Evolutionary conservation across 2,113 vertebrate genomes (phyloP).

Genomic region (Pelmatolapia mariae): DNA sequence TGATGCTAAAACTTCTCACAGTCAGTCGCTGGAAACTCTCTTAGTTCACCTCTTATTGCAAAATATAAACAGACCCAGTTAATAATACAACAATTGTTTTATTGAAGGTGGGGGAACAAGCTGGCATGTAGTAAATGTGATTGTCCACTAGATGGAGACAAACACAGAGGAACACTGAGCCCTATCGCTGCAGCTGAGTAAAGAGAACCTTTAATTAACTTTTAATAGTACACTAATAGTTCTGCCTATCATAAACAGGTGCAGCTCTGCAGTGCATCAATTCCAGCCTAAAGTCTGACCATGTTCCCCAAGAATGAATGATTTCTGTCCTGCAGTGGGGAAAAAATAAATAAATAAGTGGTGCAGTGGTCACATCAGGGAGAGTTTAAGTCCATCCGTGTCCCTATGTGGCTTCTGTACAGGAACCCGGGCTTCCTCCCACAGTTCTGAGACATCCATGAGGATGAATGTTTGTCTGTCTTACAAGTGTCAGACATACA

Average conservation of each 20-base stretch:
- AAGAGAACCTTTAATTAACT: background rate
- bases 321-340: background rate
- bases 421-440: background rate
- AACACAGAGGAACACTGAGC: background rate
- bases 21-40: background rate
- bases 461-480: background rate
- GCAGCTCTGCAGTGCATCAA: background rate
- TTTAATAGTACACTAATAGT: background rate
- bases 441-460: background rate
- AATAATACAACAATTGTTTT: background rate
- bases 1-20: background rate
- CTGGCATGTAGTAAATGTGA: background rate
- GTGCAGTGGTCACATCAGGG: background rate
- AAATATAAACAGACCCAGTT: background rate
- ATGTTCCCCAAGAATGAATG: background rate
- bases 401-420: background rate
- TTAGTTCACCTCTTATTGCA: background rate
- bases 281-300: background rate
- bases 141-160: background rate
- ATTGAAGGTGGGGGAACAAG: background rate
- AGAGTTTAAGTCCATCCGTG: background rate
- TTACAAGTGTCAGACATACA: background rate
- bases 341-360: accelerated
- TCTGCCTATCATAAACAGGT: background rate
- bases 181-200: background rate